Evolutionary conservation across 1,140 invertebrate species (phyloP), one percentile per base, ranked within the genome.

Genomic region (Saxidomus purpurata): DNA sequence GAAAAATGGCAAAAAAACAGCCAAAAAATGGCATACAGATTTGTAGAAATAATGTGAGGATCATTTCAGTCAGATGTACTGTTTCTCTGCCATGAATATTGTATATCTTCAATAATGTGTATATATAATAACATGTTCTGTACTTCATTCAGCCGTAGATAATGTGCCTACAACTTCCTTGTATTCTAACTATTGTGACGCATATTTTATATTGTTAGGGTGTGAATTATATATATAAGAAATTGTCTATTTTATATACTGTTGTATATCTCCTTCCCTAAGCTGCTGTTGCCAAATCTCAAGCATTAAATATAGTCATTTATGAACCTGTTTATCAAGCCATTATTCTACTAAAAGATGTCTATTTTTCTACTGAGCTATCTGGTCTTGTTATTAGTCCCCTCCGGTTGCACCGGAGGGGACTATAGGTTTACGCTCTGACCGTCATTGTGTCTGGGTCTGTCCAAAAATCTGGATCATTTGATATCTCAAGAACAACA

Each of bases 191-290:
- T 71, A 59, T 71, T 71, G 34, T 71, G 19, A 36, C 15, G 11
- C 19, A 38, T 38, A 38, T 36, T 71, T 71, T 71, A 71, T 22
- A 4, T 19, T 38, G 31, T 36, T 71, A 71, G 67, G 11, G 67
- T 28, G 63, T 67, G 19, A 19, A 71, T 71, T 38, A 31, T 71
- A 71, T 38, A 28, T 38, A 28, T 40, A 38, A 71, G 67, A 38
- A 71, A 71, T 38, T 71, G 67, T 71, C 36, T 71, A 71, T 71
- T 71, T 71, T 71, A 71, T 71, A 71, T 36, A 71, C 2, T 38
- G 67, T 71, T 71, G 34, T 71, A 36, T 22, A 38, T 71, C 28
- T 71, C 6, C 9, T 19, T 36, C 28, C 61, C 31, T 13, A 4
- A 6, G 55, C 55, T 67, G 28, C n/a, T 67, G 61, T 31, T 67